Evolutionary conservation across 1,140 invertebrate species (phyloP), one percentile per base, ranked within the genome.

Genomic region (Rhagoletis pomonella): DNA sequence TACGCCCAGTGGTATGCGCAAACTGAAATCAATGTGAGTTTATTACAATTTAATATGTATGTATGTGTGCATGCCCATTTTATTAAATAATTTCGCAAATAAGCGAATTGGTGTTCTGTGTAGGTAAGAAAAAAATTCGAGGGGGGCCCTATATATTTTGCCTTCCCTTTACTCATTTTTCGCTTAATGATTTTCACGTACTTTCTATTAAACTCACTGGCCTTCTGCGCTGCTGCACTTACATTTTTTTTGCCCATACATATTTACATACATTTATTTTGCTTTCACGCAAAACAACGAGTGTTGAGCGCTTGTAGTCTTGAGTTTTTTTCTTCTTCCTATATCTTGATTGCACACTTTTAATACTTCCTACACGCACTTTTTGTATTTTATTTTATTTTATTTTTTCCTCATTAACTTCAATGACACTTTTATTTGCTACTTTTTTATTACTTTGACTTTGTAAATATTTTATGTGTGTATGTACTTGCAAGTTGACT

Each of bases 371-470:
- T 55, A n/a, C 17, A 55, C 19, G 2, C 42, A 50, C 4, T 55
- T 14, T 50, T 50, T 77, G 29, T n/a, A 10, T 12, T 69, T 69
- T 12, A n/a, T 47, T 73, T 47, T 47, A 17, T 17, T 73, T 0
- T 17, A 73, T 73, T 47, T 73, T 62, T 62, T 12, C 1, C 29
- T 29, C 3, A 44, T 47, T 73, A 14, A 12, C 69, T 12, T 81
- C 73, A 81, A 81, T 81, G 73, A 47, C 73, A 55, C 19, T 81
- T 81, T 81, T 81, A 81, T 81, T 81, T 81, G 73, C 47, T n/a
- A 10, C 47, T 19, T 81, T 29, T 81, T 81, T 29, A 81, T 81
- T 58, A 17, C 73, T 81, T 81, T 58, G 44, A 81, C 47, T 81
- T 81, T 81, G 50, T 81, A 81, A 81, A 81, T 81, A 81, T 81